These are phyloP conservation scores for Apeltes quadracus DNA, from an alignment of 2,113 vertebrate genomes.

Conservation along the genomic window DNA sequence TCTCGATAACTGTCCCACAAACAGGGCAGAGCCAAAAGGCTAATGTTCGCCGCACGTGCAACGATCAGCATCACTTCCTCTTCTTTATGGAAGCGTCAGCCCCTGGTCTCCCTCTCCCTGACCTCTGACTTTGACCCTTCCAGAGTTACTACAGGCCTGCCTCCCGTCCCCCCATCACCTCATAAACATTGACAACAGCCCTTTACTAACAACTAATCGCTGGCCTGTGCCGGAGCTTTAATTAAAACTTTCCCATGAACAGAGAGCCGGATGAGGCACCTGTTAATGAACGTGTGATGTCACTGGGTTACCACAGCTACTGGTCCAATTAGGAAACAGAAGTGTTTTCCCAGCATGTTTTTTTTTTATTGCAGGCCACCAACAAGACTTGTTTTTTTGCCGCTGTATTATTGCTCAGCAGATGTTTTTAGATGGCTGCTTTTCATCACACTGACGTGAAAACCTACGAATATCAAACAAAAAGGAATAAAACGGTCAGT, in stretches of 20 bases:
- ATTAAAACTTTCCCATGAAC: conserved; percentile 72
- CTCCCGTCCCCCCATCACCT: conserved; percentile 66
- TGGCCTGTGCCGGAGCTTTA: conserved; percentile 36
- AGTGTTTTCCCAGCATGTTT: conserved; percentile 53
- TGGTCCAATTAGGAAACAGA: conserved; percentile 71
- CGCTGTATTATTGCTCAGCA: conserved; percentile 35
- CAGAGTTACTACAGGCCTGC: conserved; percentile 50
- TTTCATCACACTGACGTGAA: conserved; percentile 31
- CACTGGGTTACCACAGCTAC: conserved; percentile 68
- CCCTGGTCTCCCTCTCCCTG: conserved; percentile 22
- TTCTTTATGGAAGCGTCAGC: conserved; percentile 48
- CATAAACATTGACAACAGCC: conserved; percentile 74
- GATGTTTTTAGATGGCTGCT: conserved; percentile 54
- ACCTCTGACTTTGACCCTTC: conserved; percentile 63
- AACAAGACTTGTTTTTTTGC: conserved; percentile 32
- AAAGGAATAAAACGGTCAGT: conserved; percentile 4
- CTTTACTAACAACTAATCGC: conserved; percentile 69
- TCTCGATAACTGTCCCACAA: conserved; percentile 9
- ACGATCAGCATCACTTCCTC: conserved; percentile 56
- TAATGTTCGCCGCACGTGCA: conserved; percentile 36
- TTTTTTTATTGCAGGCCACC: conserved; percentile 44
- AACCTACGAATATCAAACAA: conserved; percentile 1
- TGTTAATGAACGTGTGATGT: conserved; percentile 76
- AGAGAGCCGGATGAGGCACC: conserved; percentile 69
- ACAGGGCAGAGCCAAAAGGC: conserved; percentile 19